These are phyloP conservation scores for Fukomys damarensis DNA, from an alignment of 2,113 vertebrate species.

Conservation along the genomic window DNA sequence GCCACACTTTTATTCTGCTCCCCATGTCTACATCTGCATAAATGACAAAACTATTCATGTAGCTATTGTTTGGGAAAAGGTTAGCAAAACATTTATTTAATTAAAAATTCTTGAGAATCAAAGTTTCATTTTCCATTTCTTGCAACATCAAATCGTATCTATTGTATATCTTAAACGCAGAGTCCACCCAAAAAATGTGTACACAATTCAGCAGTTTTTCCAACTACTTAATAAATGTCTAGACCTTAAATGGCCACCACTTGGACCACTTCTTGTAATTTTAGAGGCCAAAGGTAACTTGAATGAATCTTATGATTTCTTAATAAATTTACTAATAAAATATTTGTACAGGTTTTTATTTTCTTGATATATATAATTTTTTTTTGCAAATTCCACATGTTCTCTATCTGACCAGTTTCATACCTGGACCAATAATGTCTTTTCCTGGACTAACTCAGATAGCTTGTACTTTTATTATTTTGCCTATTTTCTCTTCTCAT, in stretches of 20 bases:
- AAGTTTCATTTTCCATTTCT: background rate
- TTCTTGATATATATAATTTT: background rate
- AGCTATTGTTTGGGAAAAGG: background rate
- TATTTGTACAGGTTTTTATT: background rate
- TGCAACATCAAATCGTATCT: background rate
- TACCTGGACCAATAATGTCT: background rate
- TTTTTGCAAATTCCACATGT: background rate
- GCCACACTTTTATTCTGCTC: background rate
- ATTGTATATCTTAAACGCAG: background rate
- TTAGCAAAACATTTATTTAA: background rate
- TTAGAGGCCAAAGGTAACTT: background rate
- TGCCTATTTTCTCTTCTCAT: background rate
- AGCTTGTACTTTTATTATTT: background rate
- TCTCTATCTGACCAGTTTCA: background rate
- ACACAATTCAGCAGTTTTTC: background rate
- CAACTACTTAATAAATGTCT: background rate
- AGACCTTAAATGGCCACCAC: background rate
- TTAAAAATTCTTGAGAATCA: background rate
- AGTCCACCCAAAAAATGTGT: background rate
- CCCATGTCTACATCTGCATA: background rate
- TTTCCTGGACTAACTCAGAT: background rate
- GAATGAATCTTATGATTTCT: background rate
- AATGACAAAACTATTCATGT: background rate
- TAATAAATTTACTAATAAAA: background rate
- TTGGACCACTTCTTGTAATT: background rate